Percentiles rank a stretch among this genome's conserved stretches.
Evolutionary conservation across 2,113 vertebrate genomes (phyloP).

Genomic region (Oreochromis spilurus): DNA sequence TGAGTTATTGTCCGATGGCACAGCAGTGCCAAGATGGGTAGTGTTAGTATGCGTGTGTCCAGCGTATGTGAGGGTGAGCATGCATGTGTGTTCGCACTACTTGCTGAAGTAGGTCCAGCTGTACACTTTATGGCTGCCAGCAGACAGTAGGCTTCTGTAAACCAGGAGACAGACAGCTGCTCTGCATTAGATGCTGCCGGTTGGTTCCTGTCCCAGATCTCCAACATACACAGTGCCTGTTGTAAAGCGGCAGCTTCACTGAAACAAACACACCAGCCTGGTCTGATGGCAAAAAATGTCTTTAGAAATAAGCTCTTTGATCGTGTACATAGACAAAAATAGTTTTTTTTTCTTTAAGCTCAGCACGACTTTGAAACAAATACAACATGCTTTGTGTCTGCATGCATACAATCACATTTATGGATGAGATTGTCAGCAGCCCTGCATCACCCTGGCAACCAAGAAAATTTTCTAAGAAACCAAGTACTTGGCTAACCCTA

Average conservation of each 20-base stretch:
- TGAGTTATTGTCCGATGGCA: conserved; percentile 5
- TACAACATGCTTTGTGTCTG: background rate
- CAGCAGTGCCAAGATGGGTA: conserved; percentile 7
- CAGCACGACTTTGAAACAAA: background rate
- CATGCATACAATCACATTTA: background rate
- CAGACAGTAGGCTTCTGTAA: conserved; percentile 62
- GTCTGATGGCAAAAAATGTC: background rate
- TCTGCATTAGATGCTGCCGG: conserved; percentile 59
- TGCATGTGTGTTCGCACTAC: background rate
- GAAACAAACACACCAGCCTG: background rate
- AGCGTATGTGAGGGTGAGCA: background rate
- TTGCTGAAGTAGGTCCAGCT: conserved; percentile 28
- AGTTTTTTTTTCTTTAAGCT: background rate
- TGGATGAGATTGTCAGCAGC: background rate
- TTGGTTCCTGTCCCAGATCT: conserved; percentile 42
- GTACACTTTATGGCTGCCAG: conserved; percentile 51
- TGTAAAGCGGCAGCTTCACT: background rate
- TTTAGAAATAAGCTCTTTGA: background rate
- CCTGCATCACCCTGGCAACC: background rate
- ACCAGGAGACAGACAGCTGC: conserved; percentile 69
- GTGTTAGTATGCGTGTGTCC: background rate
- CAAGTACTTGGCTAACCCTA: background rate
- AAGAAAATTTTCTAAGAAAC: background rate
- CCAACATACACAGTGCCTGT: background rate
- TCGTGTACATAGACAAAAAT: background rate